A percentile compares a stretch with the other conserved stretches of the same genome.
phyloP scores from a whole-genome alignment of 2,113 vertebrate species.

The Trematocara nigrifrons region DNA sequence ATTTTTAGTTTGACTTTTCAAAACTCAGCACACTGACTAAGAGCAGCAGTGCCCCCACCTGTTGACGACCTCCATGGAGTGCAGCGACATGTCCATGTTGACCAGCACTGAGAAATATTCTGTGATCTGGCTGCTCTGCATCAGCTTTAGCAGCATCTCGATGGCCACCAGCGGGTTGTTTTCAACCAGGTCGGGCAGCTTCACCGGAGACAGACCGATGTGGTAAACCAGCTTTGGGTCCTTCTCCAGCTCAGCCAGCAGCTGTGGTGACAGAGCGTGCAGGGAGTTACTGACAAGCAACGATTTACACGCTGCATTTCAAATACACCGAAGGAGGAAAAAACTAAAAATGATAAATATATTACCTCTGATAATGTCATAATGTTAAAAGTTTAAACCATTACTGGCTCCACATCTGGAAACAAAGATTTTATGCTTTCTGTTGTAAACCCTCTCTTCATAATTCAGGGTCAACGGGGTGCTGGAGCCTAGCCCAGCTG shows the following conservation, averaged over 20 bases:
- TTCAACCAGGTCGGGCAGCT: constrained; percentile 95
- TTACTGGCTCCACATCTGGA: not conserved
- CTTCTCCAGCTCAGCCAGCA: constrained; percentile 93
- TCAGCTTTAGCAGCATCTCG: constrained; percentile 97
- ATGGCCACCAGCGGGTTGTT: constrained; percentile 98
- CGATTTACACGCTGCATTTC: not conserved
- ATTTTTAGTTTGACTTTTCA: not conserved
- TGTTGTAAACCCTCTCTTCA: not conserved
- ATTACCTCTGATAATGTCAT: not conserved
- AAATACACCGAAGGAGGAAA: not conserved
- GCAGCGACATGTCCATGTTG: constrained; percentile 99
- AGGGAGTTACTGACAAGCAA: not conserved
- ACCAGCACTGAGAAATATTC: constrained; percentile 98
- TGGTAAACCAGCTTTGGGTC: constrained; percentile 97
- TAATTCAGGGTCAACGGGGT: not conserved
- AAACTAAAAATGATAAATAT: not conserved
- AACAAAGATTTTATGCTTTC: not conserved
- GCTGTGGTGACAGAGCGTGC: constrained; percentile 58
- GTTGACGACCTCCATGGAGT: constrained; percentile 99
- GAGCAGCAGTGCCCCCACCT: constrained; percentile 66
- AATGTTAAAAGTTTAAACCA: not conserved
- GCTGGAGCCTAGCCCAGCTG: not conserved
- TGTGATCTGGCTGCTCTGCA: constrained; percentile 98
- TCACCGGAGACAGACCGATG: constrained; percentile 91
- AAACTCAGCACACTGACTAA: not conserved